phyloP scores from a whole-genome alignment of 2,113 vertebrate species.

The Hemiprocne comata region DNA sequence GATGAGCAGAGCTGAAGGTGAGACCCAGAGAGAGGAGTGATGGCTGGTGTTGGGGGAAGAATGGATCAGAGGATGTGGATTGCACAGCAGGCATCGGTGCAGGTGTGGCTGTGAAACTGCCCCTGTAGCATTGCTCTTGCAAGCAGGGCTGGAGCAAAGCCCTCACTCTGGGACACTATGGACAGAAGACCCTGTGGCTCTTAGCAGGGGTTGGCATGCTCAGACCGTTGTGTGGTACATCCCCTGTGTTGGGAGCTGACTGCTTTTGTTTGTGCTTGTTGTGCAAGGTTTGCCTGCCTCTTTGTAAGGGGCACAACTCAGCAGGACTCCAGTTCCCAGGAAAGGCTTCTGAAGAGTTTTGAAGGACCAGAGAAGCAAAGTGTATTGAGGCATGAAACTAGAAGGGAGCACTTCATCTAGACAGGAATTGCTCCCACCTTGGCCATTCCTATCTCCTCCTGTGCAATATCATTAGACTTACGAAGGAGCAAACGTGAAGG shows the following conservation, averaged over 20 bases:
- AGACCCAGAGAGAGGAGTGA: background rate
- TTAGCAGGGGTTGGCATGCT: fast-evolving
- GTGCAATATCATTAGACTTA: background rate
- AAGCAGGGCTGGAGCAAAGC: background rate
- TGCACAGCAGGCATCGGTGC: background rate
- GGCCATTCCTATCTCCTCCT: background rate
- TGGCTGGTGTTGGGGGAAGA: background rate
- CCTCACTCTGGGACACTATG: background rate
- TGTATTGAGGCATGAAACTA: background rate
- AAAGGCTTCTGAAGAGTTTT: background rate
- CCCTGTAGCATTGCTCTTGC: background rate
- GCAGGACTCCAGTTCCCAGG: background rate
- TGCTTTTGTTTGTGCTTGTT: background rate
- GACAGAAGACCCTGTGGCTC: background rate
- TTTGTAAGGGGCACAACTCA: background rate
- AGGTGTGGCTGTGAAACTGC: background rate
- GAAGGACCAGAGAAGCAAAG: background rate
- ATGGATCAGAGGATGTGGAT: background rate
- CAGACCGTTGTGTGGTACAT: background rate
- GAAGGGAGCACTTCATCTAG: background rate
- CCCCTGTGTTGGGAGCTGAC: background rate
- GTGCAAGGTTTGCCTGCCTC: background rate
- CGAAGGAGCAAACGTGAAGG: background rate
- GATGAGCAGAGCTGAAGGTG: background rate
- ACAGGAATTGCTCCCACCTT: background rate